Conservation (phyloP, 2,797 vertebrate species). For the Bryconaethiops microstoma region DNA sequence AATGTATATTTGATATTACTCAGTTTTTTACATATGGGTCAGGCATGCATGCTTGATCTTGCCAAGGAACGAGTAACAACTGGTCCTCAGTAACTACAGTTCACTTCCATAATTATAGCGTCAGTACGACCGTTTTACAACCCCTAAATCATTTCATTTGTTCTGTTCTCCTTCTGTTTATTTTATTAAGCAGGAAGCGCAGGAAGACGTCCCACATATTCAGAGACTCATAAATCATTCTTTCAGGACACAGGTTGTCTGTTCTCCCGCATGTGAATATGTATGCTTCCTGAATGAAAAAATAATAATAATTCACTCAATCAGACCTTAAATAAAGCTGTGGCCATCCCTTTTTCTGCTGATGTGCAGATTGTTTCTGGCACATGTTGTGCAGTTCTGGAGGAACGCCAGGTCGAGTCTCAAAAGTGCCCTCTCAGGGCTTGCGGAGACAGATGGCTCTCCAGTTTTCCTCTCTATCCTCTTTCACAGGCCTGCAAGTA, state of each 20-base stretch:
- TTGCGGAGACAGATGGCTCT: slow-evolving; percentile 59
- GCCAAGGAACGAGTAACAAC: too few species aligned
- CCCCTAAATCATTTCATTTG: not conserved
- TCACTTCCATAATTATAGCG: not conserved
- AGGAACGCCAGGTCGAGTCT: slow-evolving; percentile 67
- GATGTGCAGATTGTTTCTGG: slow-evolving; percentile 61
- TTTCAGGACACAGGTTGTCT: slow-evolving; percentile 16
- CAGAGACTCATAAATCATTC: slow-evolving; percentile 35
- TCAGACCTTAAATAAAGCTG: not conserved
- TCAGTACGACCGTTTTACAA: not conserved
- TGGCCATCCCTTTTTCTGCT: slow-evolving; percentile 60
- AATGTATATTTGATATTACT: not conserved
- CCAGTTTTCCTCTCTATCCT: slow-evolving; percentile 49
- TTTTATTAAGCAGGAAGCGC: slow-evolving; percentile 6
- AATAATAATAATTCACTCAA: not conserved
- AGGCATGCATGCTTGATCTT: not conserved
- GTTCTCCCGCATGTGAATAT: slow-evolving; percentile 26
- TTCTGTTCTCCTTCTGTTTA: not conserved
- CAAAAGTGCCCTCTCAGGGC: slow-evolving; percentile 63
- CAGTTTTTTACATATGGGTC: not conserved
- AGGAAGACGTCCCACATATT: not conserved
- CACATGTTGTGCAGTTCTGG: slow-evolving; percentile 69
- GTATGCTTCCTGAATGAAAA: slow-evolving; percentile 3
- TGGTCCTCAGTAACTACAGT: too few species aligned
- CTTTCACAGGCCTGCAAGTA: slow-evolving; percentile 56